Base-by-base conservation (phyloP, 1,140 invertebrate species). In the Camponotus pennsylvanicus region DNA sequence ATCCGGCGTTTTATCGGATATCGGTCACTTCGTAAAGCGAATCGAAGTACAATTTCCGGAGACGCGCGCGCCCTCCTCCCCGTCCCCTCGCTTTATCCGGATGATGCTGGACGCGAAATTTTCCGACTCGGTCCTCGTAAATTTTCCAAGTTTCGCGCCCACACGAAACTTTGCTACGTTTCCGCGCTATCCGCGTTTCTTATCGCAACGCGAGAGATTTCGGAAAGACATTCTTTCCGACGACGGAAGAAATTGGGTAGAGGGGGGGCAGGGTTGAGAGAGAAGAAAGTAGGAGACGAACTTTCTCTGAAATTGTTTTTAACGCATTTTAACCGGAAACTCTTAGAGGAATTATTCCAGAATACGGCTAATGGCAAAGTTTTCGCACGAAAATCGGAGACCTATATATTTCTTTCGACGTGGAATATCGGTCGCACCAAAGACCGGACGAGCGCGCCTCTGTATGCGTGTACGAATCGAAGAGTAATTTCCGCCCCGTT, bases 21-120 rank as follows among this genome's bases (percentile, higher is more conserved):
- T 76, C 76, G 69, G 52, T 57, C 70, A 69, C 61, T 93, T 92
- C 92, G 86, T 89, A 90, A 93, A 93, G 89, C 88, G 89, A 92
- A 93, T 93, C 88, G 92, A 93, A 94, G 93, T 92, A 91, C 93
- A 94, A 94, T 94, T 94, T 94, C 92, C 93, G 91, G 84, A 49
- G 45, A 49, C 3, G 13, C 15, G 13, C 15, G 49, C 70, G 76
- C 52, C 15, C 55, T 5, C n/a, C 15, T 52, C 69, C 15, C 34
- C 49, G 49, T 15, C 64, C 59, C 63, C 63, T 9, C 9, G 7
- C 34, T 55, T 21, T 55, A 13, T 52, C 52, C 40, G 11, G 63
- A 75, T 40, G 63, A 63, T 11, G 59, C 27, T 37, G 49, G 49
- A 52, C 73, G 34, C 34, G 49, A 59, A 66, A 85, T 78, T 76